A percentile compares a stretch with the other conserved stretches of the same genome.
Evolutionary conservation across 1,140 invertebrate genomes (phyloP).

Genomic region (Tigriopus japonicus): DNA sequence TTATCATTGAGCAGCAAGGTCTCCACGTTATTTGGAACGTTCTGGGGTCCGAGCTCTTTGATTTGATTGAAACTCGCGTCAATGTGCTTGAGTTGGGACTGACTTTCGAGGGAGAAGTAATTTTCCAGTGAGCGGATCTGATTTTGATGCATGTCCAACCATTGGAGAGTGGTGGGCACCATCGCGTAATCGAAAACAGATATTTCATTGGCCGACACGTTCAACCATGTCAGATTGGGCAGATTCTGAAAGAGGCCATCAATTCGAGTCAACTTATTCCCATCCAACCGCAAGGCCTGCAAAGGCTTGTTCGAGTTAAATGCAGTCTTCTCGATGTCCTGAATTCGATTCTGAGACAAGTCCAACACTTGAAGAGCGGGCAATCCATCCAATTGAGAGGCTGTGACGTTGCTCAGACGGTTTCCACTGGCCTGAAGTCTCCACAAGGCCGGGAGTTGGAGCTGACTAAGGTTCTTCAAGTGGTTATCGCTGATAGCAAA

Average conservation of each 20-base stretch:
- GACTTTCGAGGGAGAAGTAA: slow-evolving; percentile 37
- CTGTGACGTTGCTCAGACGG: slow-evolving; percentile 37
- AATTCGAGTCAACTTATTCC: slow-evolving; percentile 64
- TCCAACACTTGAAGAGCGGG: slow-evolving; percentile 61
- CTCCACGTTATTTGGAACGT: slow-evolving; percentile 52
- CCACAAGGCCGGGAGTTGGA: slow-evolving; percentile 61
- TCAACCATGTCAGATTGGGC: slow-evolving; percentile 57
- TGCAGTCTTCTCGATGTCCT: slow-evolving; percentile 53
- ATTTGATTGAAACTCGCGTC: slow-evolving; percentile 63
- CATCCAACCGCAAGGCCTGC: slow-evolving; percentile 63
- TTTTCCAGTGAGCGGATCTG: slow-evolving; percentile 63
- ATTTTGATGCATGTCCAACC: slow-evolving; percentile 72
- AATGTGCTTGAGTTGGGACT: slow-evolving; percentile 23
- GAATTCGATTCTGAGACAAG: slow-evolving; percentile 66
- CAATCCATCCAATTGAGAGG: slow-evolving; percentile 53
- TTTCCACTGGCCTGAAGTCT: slow-evolving; percentile 65
- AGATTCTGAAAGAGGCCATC: slow-evolving; percentile 56
- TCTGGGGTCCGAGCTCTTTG: slow-evolving; percentile 35
- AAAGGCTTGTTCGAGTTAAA: slow-evolving; percentile 47
- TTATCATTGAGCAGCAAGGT: slow-evolving; percentile 60
- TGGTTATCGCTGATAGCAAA: slow-evolving; percentile 70
- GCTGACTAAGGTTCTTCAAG: slow-evolving; percentile 53
- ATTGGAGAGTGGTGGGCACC: slow-evolving; percentile 64
- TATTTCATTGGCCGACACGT: slow-evolving; percentile 67
- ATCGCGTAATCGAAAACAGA: slow-evolving; percentile 78